Evolutionary conservation across 1,140 invertebrate genomes (phyloP).

Genomic region (Drosophila elegans): DNA sequence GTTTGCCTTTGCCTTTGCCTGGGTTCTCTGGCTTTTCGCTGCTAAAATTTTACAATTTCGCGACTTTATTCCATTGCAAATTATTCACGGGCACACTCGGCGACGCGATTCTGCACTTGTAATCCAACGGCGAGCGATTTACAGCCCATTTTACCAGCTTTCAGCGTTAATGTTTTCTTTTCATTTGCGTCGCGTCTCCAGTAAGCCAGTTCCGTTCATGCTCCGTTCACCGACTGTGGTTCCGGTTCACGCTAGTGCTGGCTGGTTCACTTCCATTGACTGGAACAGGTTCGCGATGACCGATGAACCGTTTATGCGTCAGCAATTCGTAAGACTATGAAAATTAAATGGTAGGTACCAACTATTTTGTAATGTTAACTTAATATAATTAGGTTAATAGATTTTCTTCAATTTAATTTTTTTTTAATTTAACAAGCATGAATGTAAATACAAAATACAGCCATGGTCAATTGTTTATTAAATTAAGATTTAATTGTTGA

Average conservation of each 20-base stretch:
- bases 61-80: constrained; percentile 56
- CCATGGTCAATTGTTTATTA: too few species aligned
- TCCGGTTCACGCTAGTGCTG: neutral
- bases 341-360: neutral
- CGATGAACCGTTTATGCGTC: neutral
- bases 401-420: too few species aligned
- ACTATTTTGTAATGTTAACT: too few species aligned
- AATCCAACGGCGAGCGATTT: constrained; percentile 14
- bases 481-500: too few species aligned
- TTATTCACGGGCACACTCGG: constrained; percentile 48
- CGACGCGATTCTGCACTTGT: constrained; percentile 35
- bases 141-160: constrained; percentile 37
- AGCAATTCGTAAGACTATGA: neutral
- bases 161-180: constrained; percentile 43
- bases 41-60: constrained; percentile 24
- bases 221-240: constrained; percentile 17
- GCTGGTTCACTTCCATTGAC: neutral
- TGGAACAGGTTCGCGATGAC: constrained; percentile 6
- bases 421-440: too few species aligned
- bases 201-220: constrained; percentile 13
- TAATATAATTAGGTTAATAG: too few species aligned
- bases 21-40: constrained; percentile 24
- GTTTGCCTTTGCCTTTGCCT: too few species aligned
- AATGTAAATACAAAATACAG: too few species aligned
- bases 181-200: constrained; percentile 46